Evolutionary conservation across 1,140 invertebrate species (phyloP).

Genomic region (Mycetomoellerius zeteki): DNA sequence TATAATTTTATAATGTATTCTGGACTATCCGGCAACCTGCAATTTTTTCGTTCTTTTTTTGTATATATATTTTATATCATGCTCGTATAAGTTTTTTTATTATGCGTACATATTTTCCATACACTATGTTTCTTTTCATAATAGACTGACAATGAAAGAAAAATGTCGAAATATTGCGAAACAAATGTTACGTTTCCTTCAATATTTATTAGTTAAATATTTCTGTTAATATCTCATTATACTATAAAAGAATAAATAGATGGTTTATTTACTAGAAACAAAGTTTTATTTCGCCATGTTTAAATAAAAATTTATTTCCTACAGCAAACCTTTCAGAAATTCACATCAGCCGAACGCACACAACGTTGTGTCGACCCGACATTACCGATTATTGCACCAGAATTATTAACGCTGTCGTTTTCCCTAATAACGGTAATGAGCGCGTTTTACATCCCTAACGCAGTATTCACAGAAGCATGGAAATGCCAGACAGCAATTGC

Average conservation of each 20-base stretch:
- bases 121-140: background rate
- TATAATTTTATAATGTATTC: constrained; percentile 16
- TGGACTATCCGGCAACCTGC: background rate
- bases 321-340: constrained; percentile 15
- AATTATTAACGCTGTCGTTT: constrained; percentile 70
- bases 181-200: too few species aligned
- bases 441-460: constrained; percentile 58
- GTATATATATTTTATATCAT: background rate
- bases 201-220: too few species aligned
- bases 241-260: too few species aligned
- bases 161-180: too few species aligned
- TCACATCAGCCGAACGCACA: background rate
- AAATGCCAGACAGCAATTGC: constrained; percentile 69
- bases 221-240: too few species aligned
- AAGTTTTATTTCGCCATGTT: too few species aligned
- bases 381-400: constrained; percentile 68
- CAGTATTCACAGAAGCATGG: constrained; percentile 54
- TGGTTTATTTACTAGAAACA: too few species aligned
- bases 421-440: constrained; percentile 68
- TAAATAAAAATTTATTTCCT: too few species aligned
- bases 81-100: background rate
- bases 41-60: background rate
- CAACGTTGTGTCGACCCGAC: background rate
- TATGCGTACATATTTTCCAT: background rate
- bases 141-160: background rate